Evolutionary conservation across 2,888 invertebrate genomes (phyloP).

Genomic region (Cryptocheilus praepositus): DNA sequence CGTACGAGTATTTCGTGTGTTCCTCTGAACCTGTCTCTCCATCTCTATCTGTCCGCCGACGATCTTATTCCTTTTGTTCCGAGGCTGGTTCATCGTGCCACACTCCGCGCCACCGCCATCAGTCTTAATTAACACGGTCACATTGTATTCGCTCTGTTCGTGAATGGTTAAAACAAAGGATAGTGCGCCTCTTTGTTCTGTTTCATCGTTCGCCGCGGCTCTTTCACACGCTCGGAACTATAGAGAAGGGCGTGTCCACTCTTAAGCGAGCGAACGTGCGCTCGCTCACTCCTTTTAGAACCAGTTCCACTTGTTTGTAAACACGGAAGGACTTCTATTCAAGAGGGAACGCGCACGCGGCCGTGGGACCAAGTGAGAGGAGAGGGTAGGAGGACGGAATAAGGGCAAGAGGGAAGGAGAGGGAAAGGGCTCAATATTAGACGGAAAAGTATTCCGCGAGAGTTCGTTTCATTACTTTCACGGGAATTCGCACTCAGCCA

Average conservation of each 20-base stretch:
- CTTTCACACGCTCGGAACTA: slow-evolving; percentile 54
- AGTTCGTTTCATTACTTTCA: no score
- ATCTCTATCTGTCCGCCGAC: not conserved
- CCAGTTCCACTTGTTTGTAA: slow-evolving; percentile 60
- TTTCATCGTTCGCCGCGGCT: slow-evolving; percentile 41
- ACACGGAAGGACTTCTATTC: slow-evolving; percentile 54
- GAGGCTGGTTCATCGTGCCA: not conserved
- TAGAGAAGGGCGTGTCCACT: slow-evolving; percentile 54
- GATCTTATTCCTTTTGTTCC: not conserved
- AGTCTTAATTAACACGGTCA: slow-evolving; percentile 56
- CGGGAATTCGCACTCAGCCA: no score
- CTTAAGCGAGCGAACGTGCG: slow-evolving; percentile 21
- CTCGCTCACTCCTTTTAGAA: slow-evolving; percentile 45
- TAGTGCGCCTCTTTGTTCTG: slow-evolving; percentile 54
- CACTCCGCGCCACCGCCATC: slow-evolving; percentile 28
- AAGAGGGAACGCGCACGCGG: not conserved
- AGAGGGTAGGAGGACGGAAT: no score
- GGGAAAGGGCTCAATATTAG: no score
- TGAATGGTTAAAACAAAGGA: slow-evolving; percentile 54
- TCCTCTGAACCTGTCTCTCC: not conserved
- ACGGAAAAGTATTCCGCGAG: no score
- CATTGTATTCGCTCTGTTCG: slow-evolving; percentile 46
- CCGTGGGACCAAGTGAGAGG: not conserved
- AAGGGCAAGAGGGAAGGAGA: not conserved
- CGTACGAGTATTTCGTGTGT: not conserved